phyloP scores from a whole-genome alignment of 2,797 vertebrate genomes.

The Phyllotis vaccarum region DNA sequence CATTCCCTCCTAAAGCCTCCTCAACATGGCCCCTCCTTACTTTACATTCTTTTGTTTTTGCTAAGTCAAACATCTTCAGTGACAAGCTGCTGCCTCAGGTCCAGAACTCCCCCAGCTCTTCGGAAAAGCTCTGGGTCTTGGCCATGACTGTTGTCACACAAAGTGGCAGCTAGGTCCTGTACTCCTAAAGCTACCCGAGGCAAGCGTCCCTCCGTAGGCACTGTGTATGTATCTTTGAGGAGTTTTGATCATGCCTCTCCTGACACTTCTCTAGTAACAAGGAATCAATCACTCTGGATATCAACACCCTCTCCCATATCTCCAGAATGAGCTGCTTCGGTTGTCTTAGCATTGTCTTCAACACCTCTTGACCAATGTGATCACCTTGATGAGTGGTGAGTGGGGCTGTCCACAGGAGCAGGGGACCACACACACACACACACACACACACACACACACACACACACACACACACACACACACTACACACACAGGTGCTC shows the following conservation, averaged over 20 bases:
- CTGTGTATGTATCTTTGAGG: slow-evolving; percentile 77
- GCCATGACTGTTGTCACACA: slow-evolving; percentile 77
- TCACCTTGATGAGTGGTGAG: slow-evolving; percentile 64
- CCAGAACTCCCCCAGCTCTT: slow-evolving; percentile 75
- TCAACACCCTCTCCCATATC: slow-evolving; percentile 68
- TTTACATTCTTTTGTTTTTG: not conserved
- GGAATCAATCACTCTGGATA: slow-evolving; percentile 81
- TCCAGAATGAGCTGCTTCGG: slow-evolving; percentile 78
- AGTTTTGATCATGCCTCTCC: slow-evolving; percentile 77
- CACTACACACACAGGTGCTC: not conserved
- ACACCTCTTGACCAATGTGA: slow-evolving; percentile 79
- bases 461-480: no score
- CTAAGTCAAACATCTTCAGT: slow-evolving; percentile 73
- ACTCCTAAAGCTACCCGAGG: slow-evolving; percentile 60
- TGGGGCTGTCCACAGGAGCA: no score
- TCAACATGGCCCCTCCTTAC: no score
- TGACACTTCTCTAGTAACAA: slow-evolving; percentile 77
- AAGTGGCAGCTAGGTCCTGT: slow-evolving; percentile 59
- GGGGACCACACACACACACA: no score
- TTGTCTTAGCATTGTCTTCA: slow-evolving; percentile 79
- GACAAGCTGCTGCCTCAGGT: slow-evolving; percentile 76
- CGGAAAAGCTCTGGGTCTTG: slow-evolving; percentile 78
- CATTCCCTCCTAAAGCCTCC: not conserved
- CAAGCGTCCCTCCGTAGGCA: slow-evolving; percentile 71
- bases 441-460: no score